Evolutionary conservation across 2,113 vertebrate species (phyloP), one percentile per base, ranked within the genome.

Genomic region (Notothenia rossii): DNA sequence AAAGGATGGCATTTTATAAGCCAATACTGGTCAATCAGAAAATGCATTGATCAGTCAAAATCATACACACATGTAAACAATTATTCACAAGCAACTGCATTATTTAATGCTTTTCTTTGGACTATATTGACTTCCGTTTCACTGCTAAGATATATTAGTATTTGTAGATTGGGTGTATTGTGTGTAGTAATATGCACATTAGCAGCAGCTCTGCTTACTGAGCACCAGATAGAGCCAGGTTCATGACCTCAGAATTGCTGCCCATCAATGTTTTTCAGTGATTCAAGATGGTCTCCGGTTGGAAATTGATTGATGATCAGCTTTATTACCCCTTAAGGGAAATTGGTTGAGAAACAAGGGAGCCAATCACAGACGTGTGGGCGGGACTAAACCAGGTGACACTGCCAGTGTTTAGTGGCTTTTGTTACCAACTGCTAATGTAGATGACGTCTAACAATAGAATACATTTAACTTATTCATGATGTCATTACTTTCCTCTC

Each of bases 281-380:
- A 29, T 71, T 33, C 55, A 25, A 18, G 43, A 46, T 29, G 0
- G 3, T 51, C 29, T 18, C 46, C 11, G 18, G 46, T 61, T 72
- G 46, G 58, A 51, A 50, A 51, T 10, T 15, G 25, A 72, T 69
- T 63, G 51, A 48, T 20, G 25, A 64, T 56, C 46, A 70, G 11
- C n/a, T 59, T 70, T 20, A 54, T 62, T 56, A 56, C 36, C 22
- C 17, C 40, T n/a, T 6, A 4, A 66, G 43, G n/a, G 5, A 17
- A 40, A 14, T 1, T 67, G 14, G 50, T 4, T 18, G 14, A 43
- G 13, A 20, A 22, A 43, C 3, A 18, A 67, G 8, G 4, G 1
- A 54, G 55, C 46, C 64, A 51, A 68, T 67, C 55, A 29, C 10
- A 60, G 55, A 14, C 46, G 14, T 60, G 20, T 45, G 46, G 55